A percentile compares a stretch with the other conserved stretches of the same genome.
Evolutionary conservation across 2,797 vertebrate species (phyloP).

Genomic region (Bryconaethiops microstoma): DNA sequence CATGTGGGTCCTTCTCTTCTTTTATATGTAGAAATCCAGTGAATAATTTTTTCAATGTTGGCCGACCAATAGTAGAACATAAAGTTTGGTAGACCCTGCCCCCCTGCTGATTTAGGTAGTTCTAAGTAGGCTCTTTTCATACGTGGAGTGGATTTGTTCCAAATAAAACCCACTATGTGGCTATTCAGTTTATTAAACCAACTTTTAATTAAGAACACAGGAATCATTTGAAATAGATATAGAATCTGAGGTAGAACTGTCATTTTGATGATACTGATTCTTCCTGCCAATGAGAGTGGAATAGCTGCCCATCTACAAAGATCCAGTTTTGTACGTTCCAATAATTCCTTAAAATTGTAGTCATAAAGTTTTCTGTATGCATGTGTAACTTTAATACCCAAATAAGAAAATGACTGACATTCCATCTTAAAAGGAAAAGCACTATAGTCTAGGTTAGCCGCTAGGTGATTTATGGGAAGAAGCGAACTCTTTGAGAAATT

Average conservation of each 20-base stretch:
- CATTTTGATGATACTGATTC: constrained; percentile 33
- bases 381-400: constrained; percentile 19
- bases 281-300: constrained; percentile 15
- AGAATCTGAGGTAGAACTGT: constrained; percentile 17
- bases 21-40: constrained; percentile 23
- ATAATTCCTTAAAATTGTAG: background rate
- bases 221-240: constrained; percentile 32
- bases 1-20: background rate
- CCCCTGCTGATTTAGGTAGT: constrained; percentile 5
- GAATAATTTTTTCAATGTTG: constrained; percentile 7
- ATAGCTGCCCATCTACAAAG: constrained; percentile 8
- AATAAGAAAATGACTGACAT: constrained; percentile 13
- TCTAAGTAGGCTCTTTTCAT: constrained; percentile 15
- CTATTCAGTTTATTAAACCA: constrained; percentile 30
- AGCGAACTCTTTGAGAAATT: constrained; percentile 13
- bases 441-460: constrained; percentile 1
- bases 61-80: constrained; percentile 26
- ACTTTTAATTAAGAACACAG: constrained; percentile 8
- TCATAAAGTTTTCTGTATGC: constrained; percentile 14
- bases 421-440: constrained; percentile 10
- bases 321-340: constrained; percentile 6
- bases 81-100: constrained; percentile 4
- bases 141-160: constrained; percentile 18
- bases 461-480: constrained; percentile 18
- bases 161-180: constrained; percentile 19